Conservation (phyloP, 2,797 vertebrate genomes). For the Crossoptilon crossoptilon region DNA sequence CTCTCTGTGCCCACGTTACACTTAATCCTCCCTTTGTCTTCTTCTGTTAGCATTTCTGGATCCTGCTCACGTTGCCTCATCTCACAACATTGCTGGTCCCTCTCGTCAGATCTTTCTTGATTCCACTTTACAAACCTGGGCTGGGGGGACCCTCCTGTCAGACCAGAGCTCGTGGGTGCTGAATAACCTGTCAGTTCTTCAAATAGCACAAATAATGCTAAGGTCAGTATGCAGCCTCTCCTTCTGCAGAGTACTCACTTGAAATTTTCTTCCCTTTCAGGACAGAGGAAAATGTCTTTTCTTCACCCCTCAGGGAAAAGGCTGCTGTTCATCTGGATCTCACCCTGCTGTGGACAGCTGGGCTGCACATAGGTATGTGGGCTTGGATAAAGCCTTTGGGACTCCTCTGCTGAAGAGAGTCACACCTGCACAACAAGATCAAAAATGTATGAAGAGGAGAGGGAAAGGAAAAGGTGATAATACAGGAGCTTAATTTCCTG, state of each 20-base stretch:
- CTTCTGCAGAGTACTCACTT: background rate
- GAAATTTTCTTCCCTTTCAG: background rate
- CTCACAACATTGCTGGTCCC: background rate
- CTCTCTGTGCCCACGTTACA: background rate
- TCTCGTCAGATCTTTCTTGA: background rate
- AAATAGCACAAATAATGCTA: background rate
- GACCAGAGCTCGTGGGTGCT: background rate
- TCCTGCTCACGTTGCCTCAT: background rate
- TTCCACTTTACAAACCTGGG: background rate
- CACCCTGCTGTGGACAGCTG: background rate
- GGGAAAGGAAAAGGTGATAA: background rate
- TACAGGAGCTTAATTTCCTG: background rate
- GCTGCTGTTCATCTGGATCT: background rate
- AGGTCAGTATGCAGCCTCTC: background rate
- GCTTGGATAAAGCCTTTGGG: background rate
- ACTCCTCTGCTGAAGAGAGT: background rate
- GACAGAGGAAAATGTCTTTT: background rate
- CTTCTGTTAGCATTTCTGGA: background rate
- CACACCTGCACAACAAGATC: background rate
- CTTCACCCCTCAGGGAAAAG: accelerated
- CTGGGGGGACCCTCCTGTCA: background rate
- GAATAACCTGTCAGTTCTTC: background rate
- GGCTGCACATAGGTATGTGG: background rate
- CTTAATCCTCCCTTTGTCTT: background rate
- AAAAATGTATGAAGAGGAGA: background rate